Conservation (phyloP, 2,113 vertebrate genomes). For the Onychostoma macrolepis region DNA sequence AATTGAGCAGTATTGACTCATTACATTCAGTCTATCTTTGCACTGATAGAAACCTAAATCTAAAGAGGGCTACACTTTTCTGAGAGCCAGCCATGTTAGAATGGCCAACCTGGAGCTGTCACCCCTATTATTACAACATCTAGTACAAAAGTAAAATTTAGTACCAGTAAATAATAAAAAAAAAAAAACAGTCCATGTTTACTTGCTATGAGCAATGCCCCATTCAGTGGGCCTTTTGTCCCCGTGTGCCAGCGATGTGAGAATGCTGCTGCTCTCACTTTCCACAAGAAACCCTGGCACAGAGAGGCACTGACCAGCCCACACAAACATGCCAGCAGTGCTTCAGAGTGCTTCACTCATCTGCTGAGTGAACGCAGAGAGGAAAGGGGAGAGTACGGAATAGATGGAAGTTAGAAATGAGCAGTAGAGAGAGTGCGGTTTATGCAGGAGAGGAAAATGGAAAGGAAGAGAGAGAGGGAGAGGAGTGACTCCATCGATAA, state of each 20-base stretch:
- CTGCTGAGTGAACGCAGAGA: conserved; percentile 48
- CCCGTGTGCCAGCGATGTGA: conserved; percentile 1
- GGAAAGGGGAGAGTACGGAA: conserved; percentile 35
- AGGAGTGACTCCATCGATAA: conserved; percentile 34
- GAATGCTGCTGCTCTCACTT: conserved; percentile 19
- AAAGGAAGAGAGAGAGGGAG: conserved; percentile 32
- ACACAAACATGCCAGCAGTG: conserved; percentile 65
- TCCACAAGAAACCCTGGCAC: conserved; percentile 50
- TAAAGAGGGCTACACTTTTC: not conserved
- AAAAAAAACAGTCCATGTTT: too few relatives aligned
- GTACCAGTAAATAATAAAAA: not conserved
- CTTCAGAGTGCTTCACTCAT: conserved; percentile 72
- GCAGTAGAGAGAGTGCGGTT: conserved; percentile 58
- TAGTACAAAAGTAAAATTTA: not conserved
- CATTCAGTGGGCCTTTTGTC: conserved; percentile 29
- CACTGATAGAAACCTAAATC: conserved; percentile 16
- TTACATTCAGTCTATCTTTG: not conserved
- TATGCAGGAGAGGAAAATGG: conserved; percentile 41
- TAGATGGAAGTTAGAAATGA: conserved; percentile 48
- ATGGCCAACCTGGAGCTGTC: not conserved
- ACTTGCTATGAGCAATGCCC: not conserved
- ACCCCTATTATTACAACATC: not conserved
- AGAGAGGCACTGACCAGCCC: conserved; percentile 63
- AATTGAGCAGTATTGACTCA: not conserved
- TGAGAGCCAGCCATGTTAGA: not conserved